Evolutionary conservation across 2,113 vertebrate species (phyloP).

Genomic region (Rhabdornis inornatus): DNA sequence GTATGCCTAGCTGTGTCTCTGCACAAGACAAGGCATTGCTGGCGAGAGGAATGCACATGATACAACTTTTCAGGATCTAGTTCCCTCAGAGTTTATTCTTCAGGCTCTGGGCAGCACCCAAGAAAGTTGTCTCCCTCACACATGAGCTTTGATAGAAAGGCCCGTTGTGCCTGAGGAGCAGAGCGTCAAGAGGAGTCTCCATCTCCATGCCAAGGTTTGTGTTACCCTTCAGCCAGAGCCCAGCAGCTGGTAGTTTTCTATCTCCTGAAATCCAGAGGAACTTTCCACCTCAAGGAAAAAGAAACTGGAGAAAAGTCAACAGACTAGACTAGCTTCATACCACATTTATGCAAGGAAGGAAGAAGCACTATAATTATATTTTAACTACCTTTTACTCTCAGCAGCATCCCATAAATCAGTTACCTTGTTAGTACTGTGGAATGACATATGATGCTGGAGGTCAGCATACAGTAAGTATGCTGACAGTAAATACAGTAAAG

Average conservation of each 20-base stretch:
- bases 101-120: background rate
- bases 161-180: background rate
- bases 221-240: background rate
- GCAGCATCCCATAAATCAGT: background rate
- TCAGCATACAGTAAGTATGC: background rate
- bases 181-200: background rate
- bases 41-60: fast-evolving
- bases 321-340: background rate
- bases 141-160: background rate
- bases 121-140: background rate
- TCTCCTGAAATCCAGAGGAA: background rate
- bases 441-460: background rate
- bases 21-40: background rate
- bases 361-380: background rate
- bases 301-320: background rate
- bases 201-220: background rate
- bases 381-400: background rate
- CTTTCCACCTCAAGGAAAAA: background rate
- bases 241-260: background rate
- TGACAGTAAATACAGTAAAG: background rate
- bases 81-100: background rate
- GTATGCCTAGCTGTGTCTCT: background rate
- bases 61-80: background rate
- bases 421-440: background rate
- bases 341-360: background rate